These are phyloP conservation scores for Hephaestus fuliginosus DNA, from an alignment of 2,797 vertebrate species.

Conservation along the genomic window DNA sequence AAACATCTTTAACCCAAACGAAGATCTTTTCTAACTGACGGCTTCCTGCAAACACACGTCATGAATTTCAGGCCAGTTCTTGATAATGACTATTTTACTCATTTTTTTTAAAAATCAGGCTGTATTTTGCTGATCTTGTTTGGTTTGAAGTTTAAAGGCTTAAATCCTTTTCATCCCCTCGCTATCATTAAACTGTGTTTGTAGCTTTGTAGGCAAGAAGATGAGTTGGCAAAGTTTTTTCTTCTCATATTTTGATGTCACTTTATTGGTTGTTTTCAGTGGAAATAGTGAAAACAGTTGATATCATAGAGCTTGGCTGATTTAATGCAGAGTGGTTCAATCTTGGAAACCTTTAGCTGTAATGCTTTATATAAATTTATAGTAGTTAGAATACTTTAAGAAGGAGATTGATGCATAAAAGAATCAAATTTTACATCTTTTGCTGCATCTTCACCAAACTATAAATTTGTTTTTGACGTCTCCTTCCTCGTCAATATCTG, in stretches of 20 bases:
- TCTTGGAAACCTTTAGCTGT: too few species aligned
- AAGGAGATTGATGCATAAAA: too few species aligned
- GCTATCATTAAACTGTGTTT: background rate
- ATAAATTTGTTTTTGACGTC: too few species aligned
- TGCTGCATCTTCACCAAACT: too few species aligned
- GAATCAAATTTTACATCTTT: too few species aligned
- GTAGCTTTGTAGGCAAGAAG: background rate
- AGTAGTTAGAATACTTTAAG: too few species aligned
- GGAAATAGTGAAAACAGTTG: background rate
- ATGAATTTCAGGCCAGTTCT: background rate
- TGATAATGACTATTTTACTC: background rate
- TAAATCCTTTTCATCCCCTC: background rate
- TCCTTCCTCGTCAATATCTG: too few species aligned
- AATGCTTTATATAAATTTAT: too few species aligned
- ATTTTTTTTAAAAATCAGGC: too few species aligned
- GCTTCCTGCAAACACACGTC: background rate
- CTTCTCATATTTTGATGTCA: background rate
- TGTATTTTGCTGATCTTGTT: background rate
- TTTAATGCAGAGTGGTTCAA: background rate
- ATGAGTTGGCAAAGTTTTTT: background rate
- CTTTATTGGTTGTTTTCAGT: background rate
- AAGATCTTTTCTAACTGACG: background rate
- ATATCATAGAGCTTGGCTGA: too few species aligned
- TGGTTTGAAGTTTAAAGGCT: background rate
- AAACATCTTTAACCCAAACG: slow-evolving; percentile 9